phyloP scores from a whole-genome alignment of 2,888 invertebrate species.

The Tryphoninae sp. region DNA sequence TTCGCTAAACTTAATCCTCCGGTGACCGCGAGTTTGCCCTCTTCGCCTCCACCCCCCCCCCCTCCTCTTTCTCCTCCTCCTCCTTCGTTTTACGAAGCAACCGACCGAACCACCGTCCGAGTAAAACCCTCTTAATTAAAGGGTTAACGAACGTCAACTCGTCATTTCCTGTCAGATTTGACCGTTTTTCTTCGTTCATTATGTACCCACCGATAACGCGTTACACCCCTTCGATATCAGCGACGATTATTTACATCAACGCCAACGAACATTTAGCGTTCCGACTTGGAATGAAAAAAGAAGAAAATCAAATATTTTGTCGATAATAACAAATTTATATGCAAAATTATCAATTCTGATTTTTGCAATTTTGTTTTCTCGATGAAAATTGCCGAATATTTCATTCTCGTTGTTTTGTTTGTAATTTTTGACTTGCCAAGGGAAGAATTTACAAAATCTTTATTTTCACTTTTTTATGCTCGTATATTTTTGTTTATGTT shows the following conservation, averaged over 20 bases:
- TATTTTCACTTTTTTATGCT: no score
- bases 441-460: no score
- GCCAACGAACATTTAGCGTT: not conserved
- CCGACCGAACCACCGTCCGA: constrained; percentile 63
- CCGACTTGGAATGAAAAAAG: no score
- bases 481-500: no score
- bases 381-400: not conserved
- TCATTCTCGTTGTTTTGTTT: no score
- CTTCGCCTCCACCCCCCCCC: not conserved
- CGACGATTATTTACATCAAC: not conserved
- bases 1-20: constrained; percentile 34
- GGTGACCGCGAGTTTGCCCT: constrained; percentile 31
- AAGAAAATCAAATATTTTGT: not conserved
- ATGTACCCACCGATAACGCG: constrained; percentile 7
- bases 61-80: not conserved
- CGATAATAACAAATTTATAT: no score
- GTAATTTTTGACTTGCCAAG: no score
- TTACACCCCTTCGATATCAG: constrained; percentile 31
- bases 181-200: constrained; percentile 75
- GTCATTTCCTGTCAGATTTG: constrained; percentile 80
- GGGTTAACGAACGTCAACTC: constrained; percentile 81
- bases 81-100: constrained; percentile 3
- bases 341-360: no score
- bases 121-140: constrained; percentile 78
- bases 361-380: not conserved